Evolutionary conservation across 1,140 invertebrate genomes (phyloP), one percentile per base, ranked within the genome.

Genomic region (Helicoverpa zea): DNA sequence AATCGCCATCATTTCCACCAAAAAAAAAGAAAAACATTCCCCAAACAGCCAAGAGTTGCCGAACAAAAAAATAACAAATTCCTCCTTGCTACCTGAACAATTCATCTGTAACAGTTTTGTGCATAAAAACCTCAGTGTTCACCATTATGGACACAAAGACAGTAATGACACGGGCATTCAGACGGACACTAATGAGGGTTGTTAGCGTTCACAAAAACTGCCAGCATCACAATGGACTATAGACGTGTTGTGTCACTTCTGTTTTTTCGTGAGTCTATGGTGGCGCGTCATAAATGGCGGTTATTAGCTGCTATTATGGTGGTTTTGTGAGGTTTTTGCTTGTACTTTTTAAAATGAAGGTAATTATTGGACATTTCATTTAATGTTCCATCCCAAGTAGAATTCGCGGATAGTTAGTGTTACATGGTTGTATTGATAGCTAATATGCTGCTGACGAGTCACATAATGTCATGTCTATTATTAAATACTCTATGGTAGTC

Each of bases 21-120:
- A 64, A 43, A 64, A 64, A 64, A 43, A 64, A 64, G 43, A 43
- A 49, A 49, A 35, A 49, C 43, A 73, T 73, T 14, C 35, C 52
- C 51, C 13, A 43, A 56, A 61, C 14, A 58, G 14, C 16, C 12
- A 14, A n/a, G 56, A 75, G 49, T 61, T 59, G 49, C 52, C 52
- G 35, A 43, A 29, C 56, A 77, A 76, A 76, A 76, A 43, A 35
- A 16, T 30, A 10, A 63, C 73, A 76, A 43, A 75, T 59, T 47
- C 35, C 35, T 12, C 47, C 23, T 52, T 30, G 23, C 74, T 52
- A 77, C 75, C 75, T 77, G 75, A 77, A 64, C 75, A 77, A 77
- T 77, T n/a, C 75, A 77, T 77, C 75, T 64, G 49, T 52, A 77
- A 66, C 75, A 64, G 49, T 52, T 49, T 14, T 70, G 43, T 70